Evolutionary conservation across 2,113 vertebrate species (phyloP).

Genomic region (Leucopsar rothschildi): DNA sequence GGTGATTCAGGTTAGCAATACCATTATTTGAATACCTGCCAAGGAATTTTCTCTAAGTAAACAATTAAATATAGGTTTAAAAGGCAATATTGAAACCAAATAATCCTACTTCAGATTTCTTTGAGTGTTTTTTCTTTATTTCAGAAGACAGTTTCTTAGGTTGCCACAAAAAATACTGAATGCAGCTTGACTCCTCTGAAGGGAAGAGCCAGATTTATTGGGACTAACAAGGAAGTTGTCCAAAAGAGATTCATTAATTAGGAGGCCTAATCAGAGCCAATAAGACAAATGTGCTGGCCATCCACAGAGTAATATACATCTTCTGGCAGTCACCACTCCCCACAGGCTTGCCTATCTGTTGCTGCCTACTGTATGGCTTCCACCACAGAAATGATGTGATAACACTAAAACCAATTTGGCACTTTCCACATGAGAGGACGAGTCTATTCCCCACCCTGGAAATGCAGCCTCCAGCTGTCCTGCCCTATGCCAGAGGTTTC

Average conservation of each 20-base stretch:
- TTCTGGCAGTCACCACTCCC: slow-evolving; percentile 36
- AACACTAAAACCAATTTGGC: slow-evolving; percentile 34
- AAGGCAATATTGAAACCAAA: neutral
- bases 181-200: neutral
- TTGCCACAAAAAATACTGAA: neutral
- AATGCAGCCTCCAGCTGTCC: slow-evolving; percentile 44
- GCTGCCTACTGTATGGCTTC: slow-evolving; percentile 17
- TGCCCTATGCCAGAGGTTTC: slow-evolving; percentile 12
- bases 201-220: neutral
- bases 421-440: neutral
- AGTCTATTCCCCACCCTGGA: slow-evolving; percentile 20
- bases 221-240: slow-evolving; percentile 42
- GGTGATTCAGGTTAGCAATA: neutral
- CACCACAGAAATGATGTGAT: neutral
- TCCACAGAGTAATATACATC: slow-evolving; percentile 10
- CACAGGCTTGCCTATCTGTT: slow-evolving; percentile 23
- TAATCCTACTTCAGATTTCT: neutral
- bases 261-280: slow-evolving; percentile 23
- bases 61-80: neutral
- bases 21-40: neutral
- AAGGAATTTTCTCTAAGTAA: neutral
- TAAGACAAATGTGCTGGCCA: slow-evolving; percentile 1
- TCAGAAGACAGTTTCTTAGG: neutral
- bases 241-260: slow-evolving; percentile 47
- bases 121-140: neutral